Percentiles rank a stretch among this genome's conserved stretches.
phyloP scores from a whole-genome alignment of 2,797 vertebrate species.

The Poeciliopsis paucimaculata region DNA sequence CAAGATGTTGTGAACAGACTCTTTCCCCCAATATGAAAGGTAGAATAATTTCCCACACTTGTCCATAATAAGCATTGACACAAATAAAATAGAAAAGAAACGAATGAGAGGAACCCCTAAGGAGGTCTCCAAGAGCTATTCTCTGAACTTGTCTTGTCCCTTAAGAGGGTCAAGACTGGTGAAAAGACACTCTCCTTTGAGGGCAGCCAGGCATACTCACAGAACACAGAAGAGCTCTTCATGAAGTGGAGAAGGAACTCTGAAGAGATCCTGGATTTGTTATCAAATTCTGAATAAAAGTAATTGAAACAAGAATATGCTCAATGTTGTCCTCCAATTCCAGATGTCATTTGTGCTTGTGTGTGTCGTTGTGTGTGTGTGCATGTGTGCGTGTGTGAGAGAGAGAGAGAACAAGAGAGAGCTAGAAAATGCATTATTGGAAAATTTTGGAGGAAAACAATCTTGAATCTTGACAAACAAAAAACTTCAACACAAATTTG shows the following conservation, averaged over 20 bases:
- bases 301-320: slow-evolving; percentile 27
- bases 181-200: slow-evolving; percentile 54
- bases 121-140: slow-evolving; percentile 45
- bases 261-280: slow-evolving; percentile 33
- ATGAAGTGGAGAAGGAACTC: slow-evolving; percentile 39
- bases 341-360: not conserved
- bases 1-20: not conserved
- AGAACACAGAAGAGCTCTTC: slow-evolving; percentile 36
- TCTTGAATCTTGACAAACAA: not conserved
- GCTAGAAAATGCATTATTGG: not conserved
- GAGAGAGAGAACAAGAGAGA: not conserved
- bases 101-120: slow-evolving; percentile 25
- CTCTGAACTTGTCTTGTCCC: slow-evolving; percentile 37
- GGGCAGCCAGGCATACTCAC: slow-evolving; percentile 46
- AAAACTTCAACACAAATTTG: not conserved
- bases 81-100: slow-evolving; percentile 27
- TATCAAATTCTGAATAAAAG: slow-evolving; percentile 53
- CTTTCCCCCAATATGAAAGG: slow-evolving; percentile 21
- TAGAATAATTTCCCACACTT: slow-evolving; percentile 42
- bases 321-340: not conserved
- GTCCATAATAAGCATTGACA: slow-evolving; percentile 13
- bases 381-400: not conserved
- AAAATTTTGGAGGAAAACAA: not conserved
- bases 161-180: slow-evolving; percentile 63
- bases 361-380: not conserved